A percentile compares a stretch with the other conserved stretches of the same genome.
These are phyloP conservation scores for Drosophila albomicans DNA, from an alignment of 1,140 invertebrate genomes.

Conservation along the genomic window DNA sequence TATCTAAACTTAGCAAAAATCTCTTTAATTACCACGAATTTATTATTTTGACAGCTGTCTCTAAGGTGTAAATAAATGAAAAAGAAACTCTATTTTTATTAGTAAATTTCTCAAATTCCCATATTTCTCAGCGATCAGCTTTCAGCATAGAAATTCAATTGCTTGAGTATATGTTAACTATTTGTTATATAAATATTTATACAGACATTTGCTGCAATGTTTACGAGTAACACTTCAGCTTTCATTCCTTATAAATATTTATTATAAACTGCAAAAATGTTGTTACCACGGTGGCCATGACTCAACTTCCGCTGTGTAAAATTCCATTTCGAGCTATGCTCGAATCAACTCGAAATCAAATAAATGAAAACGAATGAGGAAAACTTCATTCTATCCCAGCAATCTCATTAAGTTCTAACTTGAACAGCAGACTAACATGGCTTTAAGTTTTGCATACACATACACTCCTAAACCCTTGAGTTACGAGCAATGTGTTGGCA, in stretches of 20 bases:
- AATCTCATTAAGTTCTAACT: constrained; percentile 56
- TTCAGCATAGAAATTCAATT: too few relatives aligned
- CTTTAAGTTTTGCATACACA: not conserved
- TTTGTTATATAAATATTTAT: not conserved
- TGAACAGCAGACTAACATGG: not conserved
- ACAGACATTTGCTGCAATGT: not conserved
- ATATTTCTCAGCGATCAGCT: too few relatives aligned
- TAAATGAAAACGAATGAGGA: constrained; percentile 57
- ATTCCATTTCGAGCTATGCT: constrained; percentile 57
- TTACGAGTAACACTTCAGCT: not conserved
- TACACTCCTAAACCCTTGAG: constrained; percentile 27
- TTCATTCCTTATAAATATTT: not conserved
- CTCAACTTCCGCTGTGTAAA: constrained; percentile 59
- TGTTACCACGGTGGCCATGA: constrained; percentile 38
- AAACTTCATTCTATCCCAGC: constrained; percentile 33
- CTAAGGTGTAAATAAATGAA: too few relatives aligned
- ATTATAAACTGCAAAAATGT: not conserved
- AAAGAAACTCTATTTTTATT: too few relatives aligned
- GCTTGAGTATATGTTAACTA: not conserved
- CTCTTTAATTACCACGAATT: too few relatives aligned
- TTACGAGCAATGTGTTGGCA: constrained; percentile 46
- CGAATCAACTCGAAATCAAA: constrained; percentile 53
- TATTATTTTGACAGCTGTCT: too few relatives aligned
- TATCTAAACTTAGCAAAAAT: too few relatives aligned
- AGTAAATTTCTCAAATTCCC: too few relatives aligned